A percentile compares a stretch with the other conserved stretches of the same genome.
phyloP scores from a whole-genome alignment of 2,113 vertebrate genomes.

The Motacilla tschutschensis region DNA sequence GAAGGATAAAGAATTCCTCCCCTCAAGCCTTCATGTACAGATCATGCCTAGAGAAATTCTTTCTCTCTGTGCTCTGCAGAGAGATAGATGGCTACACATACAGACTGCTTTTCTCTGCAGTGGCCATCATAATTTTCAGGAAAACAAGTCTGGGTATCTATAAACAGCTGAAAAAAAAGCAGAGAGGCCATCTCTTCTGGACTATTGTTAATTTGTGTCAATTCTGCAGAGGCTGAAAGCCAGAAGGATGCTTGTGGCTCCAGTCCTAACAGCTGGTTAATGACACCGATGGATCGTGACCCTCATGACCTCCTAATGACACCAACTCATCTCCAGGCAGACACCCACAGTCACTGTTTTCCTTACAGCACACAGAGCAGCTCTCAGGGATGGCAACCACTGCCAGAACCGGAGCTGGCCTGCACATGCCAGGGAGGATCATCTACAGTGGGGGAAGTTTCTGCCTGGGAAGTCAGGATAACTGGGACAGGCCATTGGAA shows the following conservation, averaged over 20 bases:
- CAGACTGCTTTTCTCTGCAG: neutral
- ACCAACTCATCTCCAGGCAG: neutral
- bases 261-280: rapidly evolving
- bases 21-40: neutral
- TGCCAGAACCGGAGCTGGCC: neutral
- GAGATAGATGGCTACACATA: neutral
- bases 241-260: neutral
- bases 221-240: neutral
- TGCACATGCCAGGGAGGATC: rapidly evolving
- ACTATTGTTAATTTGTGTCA: neutral
- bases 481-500: neutral
- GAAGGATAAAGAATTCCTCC: neutral
- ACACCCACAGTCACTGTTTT: neutral
- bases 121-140: neutral
- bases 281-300: neutral
- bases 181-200: neutral
- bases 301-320: neutral
- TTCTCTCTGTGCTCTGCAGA: neutral
- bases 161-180: neutral
- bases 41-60: neutral
- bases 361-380: neutral
- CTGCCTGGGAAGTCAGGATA: neutral
- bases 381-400: neutral
- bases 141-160: neutral
- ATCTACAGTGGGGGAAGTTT: neutral